A percentile compares a stretch with the other conserved stretches of the same genome.
phyloP scores from a whole-genome alignment of 2,113 vertebrate genomes.

The Ranitomeya imitator region DNA sequence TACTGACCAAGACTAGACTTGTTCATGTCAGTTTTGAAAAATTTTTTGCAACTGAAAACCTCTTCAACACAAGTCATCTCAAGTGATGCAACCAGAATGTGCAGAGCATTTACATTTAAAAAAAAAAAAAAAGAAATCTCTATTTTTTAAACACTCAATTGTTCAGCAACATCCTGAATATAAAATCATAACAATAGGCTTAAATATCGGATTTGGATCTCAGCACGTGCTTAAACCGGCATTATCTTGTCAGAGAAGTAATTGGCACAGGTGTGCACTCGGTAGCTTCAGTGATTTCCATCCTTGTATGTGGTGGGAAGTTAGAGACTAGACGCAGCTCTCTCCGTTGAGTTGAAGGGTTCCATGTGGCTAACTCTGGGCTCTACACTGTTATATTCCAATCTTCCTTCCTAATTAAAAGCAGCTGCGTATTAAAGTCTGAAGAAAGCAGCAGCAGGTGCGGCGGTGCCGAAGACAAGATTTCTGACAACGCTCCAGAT shows the following conservation, averaged over 20 bases:
- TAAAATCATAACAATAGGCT: conserved; percentile 4
- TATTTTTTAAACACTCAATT: background rate
- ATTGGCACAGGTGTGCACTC: conserved; percentile 29
- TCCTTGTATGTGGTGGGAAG: conserved; percentile 14
- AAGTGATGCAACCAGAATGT: background rate
- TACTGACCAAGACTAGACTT: no score
- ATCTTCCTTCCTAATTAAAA: conserved; percentile 28
- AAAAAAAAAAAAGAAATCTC: background rate
- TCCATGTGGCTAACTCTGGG: conserved; percentile 7
- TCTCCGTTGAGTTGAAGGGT: conserved; percentile 24
- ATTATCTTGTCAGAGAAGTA: conserved; percentile 38
- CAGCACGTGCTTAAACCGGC: background rate
- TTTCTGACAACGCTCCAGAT: background rate
- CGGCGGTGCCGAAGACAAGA: background rate
- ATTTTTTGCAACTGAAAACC: background rate
- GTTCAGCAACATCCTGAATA: background rate
- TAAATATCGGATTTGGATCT: background rate
- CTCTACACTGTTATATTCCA: conserved; percentile 4
- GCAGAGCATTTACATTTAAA: background rate
- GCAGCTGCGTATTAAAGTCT: conserved; percentile 17
- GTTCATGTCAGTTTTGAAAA: background rate
- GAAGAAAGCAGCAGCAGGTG: conserved; percentile 42
- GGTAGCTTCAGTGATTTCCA: background rate
- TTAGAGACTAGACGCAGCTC: background rate
- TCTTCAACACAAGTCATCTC: background rate